Conservation (phyloP, 2,113 vertebrate species). For the Sylvia atricapilla region DNA sequence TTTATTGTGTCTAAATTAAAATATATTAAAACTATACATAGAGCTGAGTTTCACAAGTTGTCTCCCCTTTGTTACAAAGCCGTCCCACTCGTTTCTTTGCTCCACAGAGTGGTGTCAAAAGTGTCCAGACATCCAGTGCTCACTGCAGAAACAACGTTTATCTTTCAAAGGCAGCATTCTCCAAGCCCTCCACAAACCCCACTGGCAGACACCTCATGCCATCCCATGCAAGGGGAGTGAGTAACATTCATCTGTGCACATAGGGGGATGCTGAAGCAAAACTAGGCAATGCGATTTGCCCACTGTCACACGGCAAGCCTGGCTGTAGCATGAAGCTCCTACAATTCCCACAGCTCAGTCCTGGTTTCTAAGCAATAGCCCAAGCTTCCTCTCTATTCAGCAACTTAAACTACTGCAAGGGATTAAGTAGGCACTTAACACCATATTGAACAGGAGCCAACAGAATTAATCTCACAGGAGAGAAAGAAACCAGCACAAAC, state of each 20-base stretch:
- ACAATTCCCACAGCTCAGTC: background rate
- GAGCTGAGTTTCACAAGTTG: background rate
- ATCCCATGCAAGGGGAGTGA: background rate
- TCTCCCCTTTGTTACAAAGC: conserved; percentile 1
- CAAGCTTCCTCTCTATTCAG: background rate
- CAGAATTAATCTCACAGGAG: conserved; percentile 11
- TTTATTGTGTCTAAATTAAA: background rate
- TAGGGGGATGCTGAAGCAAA: background rate
- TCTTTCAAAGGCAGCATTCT: background rate
- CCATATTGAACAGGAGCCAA: conserved; percentile 4
- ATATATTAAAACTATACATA: background rate
- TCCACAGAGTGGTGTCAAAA: background rate
- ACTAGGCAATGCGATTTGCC: background rate
- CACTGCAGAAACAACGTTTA: background rate
- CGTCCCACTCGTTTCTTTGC: background rate
- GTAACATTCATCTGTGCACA: background rate
- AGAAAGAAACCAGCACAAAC: background rate
- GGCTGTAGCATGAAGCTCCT: background rate
- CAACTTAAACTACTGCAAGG: background rate
- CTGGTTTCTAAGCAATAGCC: conserved; percentile 15
- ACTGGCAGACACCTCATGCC: background rate
- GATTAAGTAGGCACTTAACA: conserved; percentile 27
- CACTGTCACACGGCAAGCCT: background rate
- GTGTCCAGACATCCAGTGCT: background rate
- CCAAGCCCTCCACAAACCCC: background rate